A percentile compares a stretch with the other conserved stretches of the same genome.
These are phyloP conservation scores for Perca flavescens DNA, from an alignment of 2,113 vertebrate genomes.

Conservation along the genomic window DNA sequence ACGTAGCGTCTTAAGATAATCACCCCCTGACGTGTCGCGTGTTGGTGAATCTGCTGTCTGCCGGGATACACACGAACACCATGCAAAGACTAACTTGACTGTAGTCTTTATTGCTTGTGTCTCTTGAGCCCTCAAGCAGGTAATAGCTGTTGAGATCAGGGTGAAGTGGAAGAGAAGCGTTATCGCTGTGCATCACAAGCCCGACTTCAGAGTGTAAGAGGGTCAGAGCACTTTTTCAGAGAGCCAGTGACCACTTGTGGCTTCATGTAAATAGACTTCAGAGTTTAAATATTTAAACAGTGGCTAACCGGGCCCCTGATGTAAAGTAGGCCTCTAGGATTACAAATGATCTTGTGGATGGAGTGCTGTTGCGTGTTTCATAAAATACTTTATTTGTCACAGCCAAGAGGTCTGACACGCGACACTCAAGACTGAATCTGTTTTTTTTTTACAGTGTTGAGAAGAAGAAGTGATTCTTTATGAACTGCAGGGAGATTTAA, in stretches of 20 bases:
- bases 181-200: background rate
- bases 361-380: background rate
- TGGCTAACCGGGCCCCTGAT: background rate
- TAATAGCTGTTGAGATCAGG: background rate
- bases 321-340: background rate
- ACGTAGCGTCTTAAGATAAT: constrained; percentile 10
- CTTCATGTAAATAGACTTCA: constrained; percentile 38
- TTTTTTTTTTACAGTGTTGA: background rate
- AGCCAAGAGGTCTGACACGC: constrained; percentile 10
- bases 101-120: background rate
- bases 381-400: constrained; percentile 36
- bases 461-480: constrained; percentile 10
- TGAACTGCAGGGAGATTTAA: background rate
- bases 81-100: constrained; percentile 7
- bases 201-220: background rate
- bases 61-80: background rate
- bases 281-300: constrained; percentile 39
- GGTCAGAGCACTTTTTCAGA: constrained; percentile 27
- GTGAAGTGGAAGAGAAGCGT: background rate
- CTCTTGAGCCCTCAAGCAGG: background rate
- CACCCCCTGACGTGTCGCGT: constrained; percentile 4
- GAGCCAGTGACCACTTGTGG: constrained; percentile 5
- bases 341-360: constrained; percentile 1
- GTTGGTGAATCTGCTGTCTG: constrained; percentile 8
- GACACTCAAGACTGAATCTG: background rate